A percentile compares a stretch with the other conserved stretches of the same genome.
These are phyloP conservation scores for Sturnus vulgaris DNA, from an alignment of 2,113 vertebrate species.

Conservation along the genomic window DNA sequence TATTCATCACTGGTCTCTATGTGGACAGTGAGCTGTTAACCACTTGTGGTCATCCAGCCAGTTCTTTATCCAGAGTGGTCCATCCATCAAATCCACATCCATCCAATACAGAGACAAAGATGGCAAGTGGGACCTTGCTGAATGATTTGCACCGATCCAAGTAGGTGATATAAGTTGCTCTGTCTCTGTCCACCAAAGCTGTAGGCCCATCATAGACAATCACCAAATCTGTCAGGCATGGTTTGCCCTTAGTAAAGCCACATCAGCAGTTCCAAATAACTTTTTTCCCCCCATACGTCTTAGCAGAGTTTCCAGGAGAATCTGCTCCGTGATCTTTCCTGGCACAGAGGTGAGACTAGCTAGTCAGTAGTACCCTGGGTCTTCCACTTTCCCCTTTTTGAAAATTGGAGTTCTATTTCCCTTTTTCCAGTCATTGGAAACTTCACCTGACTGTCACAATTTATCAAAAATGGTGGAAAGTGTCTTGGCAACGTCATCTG, in stretches of 20 bases:
- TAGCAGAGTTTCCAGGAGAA: not conserved
- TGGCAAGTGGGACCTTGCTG: fast-evolving
- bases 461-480: not conserved
- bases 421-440: not conserved
- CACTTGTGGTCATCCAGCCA: not conserved
- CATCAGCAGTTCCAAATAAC: fast-evolving
- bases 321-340: not conserved
- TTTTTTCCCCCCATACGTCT: fast-evolving
- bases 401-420: not conserved
- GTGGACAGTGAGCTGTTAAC: not conserved
- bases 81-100: not conserved
- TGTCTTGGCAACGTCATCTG: not conserved
- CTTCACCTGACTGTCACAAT: not conserved
- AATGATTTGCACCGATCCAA: not conserved
- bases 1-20: not conserved
- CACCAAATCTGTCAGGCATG: not conserved
- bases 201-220: not conserved
- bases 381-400: not conserved
- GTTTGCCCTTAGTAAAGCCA: not conserved
- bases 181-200: not conserved
- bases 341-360: not conserved
- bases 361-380: not conserved
- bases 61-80: not conserved
- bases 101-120: not conserved
- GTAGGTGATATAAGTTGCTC: not conserved